Conservation (phyloP, 2,113 vertebrate species). For the Dicrurus megarhynchus region DNA sequence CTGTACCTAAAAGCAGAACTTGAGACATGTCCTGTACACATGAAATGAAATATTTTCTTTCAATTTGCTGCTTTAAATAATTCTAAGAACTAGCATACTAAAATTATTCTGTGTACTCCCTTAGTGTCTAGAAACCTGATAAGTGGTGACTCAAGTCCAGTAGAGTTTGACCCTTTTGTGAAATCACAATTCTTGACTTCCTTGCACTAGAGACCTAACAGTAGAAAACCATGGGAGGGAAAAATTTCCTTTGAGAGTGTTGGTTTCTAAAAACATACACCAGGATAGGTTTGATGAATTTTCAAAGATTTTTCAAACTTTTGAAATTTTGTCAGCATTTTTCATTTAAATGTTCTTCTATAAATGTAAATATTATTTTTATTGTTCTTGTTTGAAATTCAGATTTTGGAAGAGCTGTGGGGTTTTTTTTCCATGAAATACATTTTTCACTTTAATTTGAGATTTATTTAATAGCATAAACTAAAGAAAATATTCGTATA, state of each 20-base stretch:
- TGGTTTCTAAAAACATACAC: background rate
- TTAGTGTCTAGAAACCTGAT: background rate
- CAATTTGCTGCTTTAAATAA: background rate
- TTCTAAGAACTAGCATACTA: background rate
- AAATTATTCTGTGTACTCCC: background rate
- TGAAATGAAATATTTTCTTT: background rate
- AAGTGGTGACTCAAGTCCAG: background rate
- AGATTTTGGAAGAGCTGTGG: background rate
- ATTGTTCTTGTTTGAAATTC: background rate
- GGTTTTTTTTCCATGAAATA: background rate
- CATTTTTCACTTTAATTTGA: background rate
- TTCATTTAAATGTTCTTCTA: background rate
- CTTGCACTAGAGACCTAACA: background rate
- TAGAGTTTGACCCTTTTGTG: background rate
- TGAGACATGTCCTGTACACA: background rate
- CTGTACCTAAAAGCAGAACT: background rate
- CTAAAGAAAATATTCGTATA: fast-evolving
- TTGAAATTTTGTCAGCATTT: background rate
- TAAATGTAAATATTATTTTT: background rate
- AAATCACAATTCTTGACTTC: background rate
- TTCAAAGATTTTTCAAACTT: background rate
- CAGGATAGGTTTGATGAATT: background rate
- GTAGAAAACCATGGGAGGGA: background rate
- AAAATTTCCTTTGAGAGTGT: background rate
- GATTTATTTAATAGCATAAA: background rate